These are phyloP conservation scores for Pristionchus exspectatus DNA, from an alignment of 2,888 invertebrate genomes.

Conservation along the genomic window DNA sequence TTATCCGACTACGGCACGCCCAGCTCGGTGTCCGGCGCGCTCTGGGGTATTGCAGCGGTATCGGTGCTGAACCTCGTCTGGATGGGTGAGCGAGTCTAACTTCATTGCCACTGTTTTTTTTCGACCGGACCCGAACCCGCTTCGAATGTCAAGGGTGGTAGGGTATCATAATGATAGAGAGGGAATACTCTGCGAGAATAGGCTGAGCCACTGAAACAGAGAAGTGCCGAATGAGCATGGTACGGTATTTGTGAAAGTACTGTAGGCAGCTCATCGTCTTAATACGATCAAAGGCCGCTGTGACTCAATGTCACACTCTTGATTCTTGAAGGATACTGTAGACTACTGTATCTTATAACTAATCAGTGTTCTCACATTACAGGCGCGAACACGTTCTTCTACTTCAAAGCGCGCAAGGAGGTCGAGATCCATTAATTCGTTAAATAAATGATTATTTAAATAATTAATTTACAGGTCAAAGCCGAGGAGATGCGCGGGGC, in stretches of 20 bases:
- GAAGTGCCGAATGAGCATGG: too few species aligned
- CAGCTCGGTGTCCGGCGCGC: background rate
- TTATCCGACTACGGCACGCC: background rate
- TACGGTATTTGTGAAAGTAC: too few species aligned
- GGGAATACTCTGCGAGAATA: too few species aligned
- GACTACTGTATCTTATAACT: background rate
- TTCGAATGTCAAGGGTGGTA: too few species aligned
- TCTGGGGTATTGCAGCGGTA: too few species aligned
- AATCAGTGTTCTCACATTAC: background rate
- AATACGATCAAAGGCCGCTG: too few species aligned
- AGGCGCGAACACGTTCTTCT: background rate
- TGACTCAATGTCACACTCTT: too few species aligned
- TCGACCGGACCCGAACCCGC: too few species aligned
- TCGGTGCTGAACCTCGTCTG: too few species aligned
- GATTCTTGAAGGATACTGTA: constrained; percentile 16
- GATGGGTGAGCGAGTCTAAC: background rate
- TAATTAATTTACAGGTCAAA: background rate
- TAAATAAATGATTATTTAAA: background rate
- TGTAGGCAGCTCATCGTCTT: too few species aligned
- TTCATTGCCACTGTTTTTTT: too few species aligned
- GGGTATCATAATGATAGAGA: too few species aligned
- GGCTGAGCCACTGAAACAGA: background rate
- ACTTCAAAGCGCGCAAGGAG: constrained; percentile 37
- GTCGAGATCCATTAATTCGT: background rate
- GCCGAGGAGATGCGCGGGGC: background rate